Percentiles rank a stretch among this genome's conserved stretches.
Evolutionary conservation across 1,140 invertebrate species (phyloP).

Genomic region (Scaptodrosophila lebanonensis): DNA sequence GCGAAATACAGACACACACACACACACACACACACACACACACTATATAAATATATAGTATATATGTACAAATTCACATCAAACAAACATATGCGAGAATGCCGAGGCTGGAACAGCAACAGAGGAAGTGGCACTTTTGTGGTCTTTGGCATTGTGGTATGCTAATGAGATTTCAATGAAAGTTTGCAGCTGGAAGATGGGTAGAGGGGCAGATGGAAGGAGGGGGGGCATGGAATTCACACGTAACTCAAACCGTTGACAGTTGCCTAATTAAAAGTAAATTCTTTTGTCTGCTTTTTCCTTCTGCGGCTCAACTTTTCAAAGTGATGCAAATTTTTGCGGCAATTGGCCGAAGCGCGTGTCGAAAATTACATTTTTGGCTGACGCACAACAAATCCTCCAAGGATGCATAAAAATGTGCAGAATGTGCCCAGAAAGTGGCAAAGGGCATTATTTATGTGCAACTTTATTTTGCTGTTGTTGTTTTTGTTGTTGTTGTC

Average conservation of each 20-base stretch:
- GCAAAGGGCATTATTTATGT: constrained; percentile 55
- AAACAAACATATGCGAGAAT: too few species aligned
- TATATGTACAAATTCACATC: too few species aligned
- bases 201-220: constrained; percentile 43
- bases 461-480: constrained; percentile 36
- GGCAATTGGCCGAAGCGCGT: too few species aligned
- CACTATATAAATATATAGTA: too few species aligned
- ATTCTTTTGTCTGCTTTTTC: constrained; percentile 33
- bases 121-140: constrained; percentile 35
- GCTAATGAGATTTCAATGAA: constrained; percentile 64
- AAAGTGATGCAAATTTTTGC: too few species aligned
- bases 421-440: constrained; percentile 1
- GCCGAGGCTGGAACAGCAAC: too few species aligned
- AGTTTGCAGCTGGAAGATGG: constrained; percentile 30
- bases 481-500: too few species aligned
- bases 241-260: constrained; percentile 32
- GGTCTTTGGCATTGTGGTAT: constrained; percentile 27
- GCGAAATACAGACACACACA: constrained; percentile 3
- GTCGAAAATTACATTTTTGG: too few species aligned
- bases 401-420: background rate
- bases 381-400: too few species aligned
- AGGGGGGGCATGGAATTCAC: too few species aligned
- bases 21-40: constrained; percentile 4
- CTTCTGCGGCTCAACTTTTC: too few species aligned
- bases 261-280: constrained; percentile 57